These are phyloP conservation scores for Ceyx melanurus DNA, from an alignment of 2,113 vertebrate genomes.

Conservation along the genomic window DNA sequence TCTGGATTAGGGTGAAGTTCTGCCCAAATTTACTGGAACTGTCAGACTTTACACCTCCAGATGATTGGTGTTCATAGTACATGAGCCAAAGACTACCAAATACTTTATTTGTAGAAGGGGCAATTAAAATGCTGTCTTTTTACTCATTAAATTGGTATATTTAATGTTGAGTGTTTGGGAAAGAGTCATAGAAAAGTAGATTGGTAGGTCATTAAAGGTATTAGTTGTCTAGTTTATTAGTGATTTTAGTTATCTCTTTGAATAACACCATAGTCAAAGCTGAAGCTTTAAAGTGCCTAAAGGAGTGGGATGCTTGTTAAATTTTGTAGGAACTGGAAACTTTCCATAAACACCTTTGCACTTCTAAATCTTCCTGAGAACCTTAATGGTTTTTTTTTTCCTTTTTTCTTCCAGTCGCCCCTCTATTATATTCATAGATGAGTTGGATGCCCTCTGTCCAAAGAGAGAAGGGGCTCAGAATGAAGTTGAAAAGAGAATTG, in stretches of 20 bases:
- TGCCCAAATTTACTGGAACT: neutral
- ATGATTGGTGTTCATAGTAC: neutral
- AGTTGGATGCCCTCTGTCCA: slow-evolving; percentile 93
- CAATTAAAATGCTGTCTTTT: neutral
- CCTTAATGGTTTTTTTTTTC: neutral
- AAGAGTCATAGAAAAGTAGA: neutral
- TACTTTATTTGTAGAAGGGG: neutral
- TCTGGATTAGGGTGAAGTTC: neutral
- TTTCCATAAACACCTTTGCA: neutral
- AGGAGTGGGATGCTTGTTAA: neutral
- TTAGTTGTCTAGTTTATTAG: neutral
- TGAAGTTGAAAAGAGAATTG: slow-evolving; percentile 95
- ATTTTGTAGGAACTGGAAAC: neutral
- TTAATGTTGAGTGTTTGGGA: neutral
- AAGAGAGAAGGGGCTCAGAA: slow-evolving; percentile 92
- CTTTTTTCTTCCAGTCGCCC: slow-evolving; percentile 75
- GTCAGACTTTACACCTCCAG: neutral
- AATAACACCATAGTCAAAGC: neutral
- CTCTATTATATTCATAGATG: slow-evolving; percentile 96
- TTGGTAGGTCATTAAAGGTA: neutral
- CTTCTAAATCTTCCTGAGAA: neutral
- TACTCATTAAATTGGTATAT: neutral
- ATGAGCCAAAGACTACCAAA: neutral
- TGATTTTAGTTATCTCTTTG: neutral
- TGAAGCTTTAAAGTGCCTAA: neutral